A percentile compares a stretch with the other conserved stretches of the same genome.
Evolutionary conservation across 2,888 invertebrate species (phyloP).

Genomic region (Hanleya hanleyi): DNA sequence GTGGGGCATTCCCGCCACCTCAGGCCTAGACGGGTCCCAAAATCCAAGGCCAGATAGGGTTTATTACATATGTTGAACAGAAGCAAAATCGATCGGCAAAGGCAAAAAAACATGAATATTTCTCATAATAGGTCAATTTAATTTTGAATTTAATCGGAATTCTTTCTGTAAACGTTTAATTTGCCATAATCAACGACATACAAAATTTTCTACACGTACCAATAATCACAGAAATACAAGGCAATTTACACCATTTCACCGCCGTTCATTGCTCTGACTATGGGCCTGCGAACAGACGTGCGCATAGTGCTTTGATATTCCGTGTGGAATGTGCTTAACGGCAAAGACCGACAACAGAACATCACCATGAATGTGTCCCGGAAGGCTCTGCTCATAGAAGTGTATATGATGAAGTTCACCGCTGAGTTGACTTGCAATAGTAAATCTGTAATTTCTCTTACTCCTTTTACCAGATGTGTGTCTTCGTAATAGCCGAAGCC

Average conservation of each 20-base stretch:
- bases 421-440: conserved; percentile 69
- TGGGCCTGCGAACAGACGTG: neutral
- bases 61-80: too few relatives aligned
- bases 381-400: conserved; percentile 68
- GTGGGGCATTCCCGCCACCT: too few relatives aligned
- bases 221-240: too few relatives aligned
- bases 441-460: conserved; percentile 71
- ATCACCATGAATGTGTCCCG: conserved; percentile 62
- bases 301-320: conserved; percentile 7
- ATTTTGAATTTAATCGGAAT: too few relatives aligned
- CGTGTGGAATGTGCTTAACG: neutral
- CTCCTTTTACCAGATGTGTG: conserved; percentile 61
- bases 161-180: too few relatives aligned
- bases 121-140: too few relatives aligned
- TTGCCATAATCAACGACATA: too few relatives aligned
- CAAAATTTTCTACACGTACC: too few relatives aligned
- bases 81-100: too few relatives aligned
- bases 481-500: conserved; percentile 71
- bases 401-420: conserved; percentile 70
- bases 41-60: too few relatives aligned
- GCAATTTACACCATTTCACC: neutral
- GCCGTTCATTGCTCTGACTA: neutral
- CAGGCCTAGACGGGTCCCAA: too few relatives aligned
- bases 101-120: too few relatives aligned
- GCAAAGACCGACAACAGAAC: conserved; percentile 45